Conservation (phyloP, 2,888 invertebrate species). For the Dinocampus coccinellae region DNA sequence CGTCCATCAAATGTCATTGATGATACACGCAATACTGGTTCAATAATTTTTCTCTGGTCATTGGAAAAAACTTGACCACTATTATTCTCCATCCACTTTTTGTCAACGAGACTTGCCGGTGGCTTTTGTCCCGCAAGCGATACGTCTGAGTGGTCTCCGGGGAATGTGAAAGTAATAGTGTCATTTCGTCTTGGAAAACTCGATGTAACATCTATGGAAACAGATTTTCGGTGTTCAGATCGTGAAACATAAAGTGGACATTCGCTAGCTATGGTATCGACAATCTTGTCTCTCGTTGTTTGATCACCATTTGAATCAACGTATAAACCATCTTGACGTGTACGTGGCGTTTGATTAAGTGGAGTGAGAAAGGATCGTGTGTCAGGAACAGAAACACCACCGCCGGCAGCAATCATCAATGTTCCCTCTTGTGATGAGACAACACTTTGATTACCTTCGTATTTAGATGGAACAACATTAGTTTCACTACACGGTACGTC, state of each 20-base stretch:
- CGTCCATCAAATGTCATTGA: constrained; percentile 62
- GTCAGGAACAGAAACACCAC: constrained; percentile 47
- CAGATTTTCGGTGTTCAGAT: constrained; percentile 62
- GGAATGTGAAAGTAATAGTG: constrained; percentile 63
- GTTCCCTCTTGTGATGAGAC: constrained; percentile 50
- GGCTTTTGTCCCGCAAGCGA: constrained; percentile 51
- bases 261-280: constrained; percentile 52
- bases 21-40: constrained; percentile 57
- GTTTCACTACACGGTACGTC: constrained; percentile 48
- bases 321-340: constrained; percentile 64
- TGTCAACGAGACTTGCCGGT: constrained; percentile 49
- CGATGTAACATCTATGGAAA: constrained; percentile 61
- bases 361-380: constrained; percentile 54
- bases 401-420: constrained; percentile 44
- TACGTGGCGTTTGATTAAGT: constrained; percentile 63
- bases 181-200: constrained; percentile 63
- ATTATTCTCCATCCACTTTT: constrained; percentile 53
- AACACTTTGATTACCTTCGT: constrained; percentile 41
- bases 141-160: constrained; percentile 56
- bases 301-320: constrained; percentile 61
- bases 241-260: constrained; percentile 60
- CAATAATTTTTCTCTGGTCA: constrained; percentile 58
- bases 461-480: constrained; percentile 32
- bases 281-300: constrained; percentile 52
- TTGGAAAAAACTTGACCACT: constrained; percentile 53